Percentiles rank a stretch among this genome's conserved stretches.
These are phyloP conservation scores for Ennomos fuscantarius DNA, from an alignment of 2,888 invertebrate species.

Conservation along the genomic window DNA sequence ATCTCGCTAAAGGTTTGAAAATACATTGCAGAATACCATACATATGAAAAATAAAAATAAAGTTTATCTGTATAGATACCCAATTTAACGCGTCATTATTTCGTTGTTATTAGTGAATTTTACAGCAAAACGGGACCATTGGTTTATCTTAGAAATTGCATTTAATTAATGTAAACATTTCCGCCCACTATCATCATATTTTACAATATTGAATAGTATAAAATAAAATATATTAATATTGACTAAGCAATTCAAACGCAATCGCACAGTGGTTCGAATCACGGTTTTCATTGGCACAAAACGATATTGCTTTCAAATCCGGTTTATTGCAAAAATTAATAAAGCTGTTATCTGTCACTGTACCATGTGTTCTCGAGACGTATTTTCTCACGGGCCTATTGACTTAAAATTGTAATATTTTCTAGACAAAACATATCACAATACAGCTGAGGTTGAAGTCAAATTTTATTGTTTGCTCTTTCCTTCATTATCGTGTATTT, in stretches of 20 bases:
- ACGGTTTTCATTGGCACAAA: conserved; percentile 27
- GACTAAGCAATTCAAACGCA: conserved; percentile 31
- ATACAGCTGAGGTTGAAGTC: not conserved
- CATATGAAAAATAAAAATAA: too few species aligned
- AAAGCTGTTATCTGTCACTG: conserved; percentile 38
- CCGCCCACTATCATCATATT: too few species aligned
- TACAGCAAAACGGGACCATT: too few species aligned
- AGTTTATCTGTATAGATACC: too few species aligned
- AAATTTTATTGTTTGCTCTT: conserved; percentile 5
- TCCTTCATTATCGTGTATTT: conserved; percentile 6
- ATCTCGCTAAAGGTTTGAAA: too few species aligned
- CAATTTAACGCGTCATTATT: too few species aligned
- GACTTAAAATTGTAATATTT: conserved; percentile 24
- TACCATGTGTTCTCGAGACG: conserved; percentile 34
- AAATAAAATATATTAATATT: conserved; percentile 24
- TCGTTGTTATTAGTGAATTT: too few species aligned
- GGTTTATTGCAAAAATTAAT: conserved; percentile 45
- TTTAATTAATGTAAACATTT: too few species aligned
- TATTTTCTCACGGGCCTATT: conserved; percentile 37
- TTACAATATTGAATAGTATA: too few species aligned
- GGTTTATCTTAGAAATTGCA: too few species aligned
- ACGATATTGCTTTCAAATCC: conserved; percentile 27
- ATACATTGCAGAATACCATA: too few species aligned
- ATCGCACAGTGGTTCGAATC: conserved; percentile 33
- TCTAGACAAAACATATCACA: conserved; percentile 11